phyloP scores from a whole-genome alignment of 2,113 vertebrate species.

The Actinemys pallida region DNA sequence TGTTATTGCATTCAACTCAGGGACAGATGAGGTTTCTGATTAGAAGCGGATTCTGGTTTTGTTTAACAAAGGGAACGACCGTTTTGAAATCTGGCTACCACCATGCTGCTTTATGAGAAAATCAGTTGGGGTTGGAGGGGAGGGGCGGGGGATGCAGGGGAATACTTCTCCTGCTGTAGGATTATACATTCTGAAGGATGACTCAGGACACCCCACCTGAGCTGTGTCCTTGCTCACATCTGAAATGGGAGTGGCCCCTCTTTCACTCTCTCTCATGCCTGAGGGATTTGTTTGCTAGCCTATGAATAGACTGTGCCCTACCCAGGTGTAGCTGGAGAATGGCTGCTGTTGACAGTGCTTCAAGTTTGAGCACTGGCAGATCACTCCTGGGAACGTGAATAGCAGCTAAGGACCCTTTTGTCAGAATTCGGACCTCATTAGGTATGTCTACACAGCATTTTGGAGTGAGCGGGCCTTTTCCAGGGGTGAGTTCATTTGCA shows the following conservation, averaged over 20 bases:
- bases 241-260: neutral
- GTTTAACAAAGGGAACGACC: neutral
- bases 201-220: neutral
- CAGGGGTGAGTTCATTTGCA: neutral
- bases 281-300: neutral
- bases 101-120: neutral
- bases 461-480: neutral
- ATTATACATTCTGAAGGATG: neutral
- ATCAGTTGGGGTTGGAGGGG: neutral
- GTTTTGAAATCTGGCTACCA: accelerated
- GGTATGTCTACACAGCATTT: neutral
- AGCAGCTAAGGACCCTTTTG: neutral
- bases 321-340: neutral
- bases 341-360: neutral
- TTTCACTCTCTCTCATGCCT: neutral
- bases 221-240: neutral
- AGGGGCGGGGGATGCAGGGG: neutral
- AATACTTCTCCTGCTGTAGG: neutral
- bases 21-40: accelerated
- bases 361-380: neutral
- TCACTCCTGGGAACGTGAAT: no score
- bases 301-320: neutral
- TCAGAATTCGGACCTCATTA: neutral
- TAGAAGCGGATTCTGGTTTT: neutral
- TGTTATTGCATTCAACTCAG: accelerated